Evolutionary conservation across 2,888 invertebrate species (phyloP), one percentile per base, ranked within the genome.

Genomic region (Monoplex corrugatus): DNA sequence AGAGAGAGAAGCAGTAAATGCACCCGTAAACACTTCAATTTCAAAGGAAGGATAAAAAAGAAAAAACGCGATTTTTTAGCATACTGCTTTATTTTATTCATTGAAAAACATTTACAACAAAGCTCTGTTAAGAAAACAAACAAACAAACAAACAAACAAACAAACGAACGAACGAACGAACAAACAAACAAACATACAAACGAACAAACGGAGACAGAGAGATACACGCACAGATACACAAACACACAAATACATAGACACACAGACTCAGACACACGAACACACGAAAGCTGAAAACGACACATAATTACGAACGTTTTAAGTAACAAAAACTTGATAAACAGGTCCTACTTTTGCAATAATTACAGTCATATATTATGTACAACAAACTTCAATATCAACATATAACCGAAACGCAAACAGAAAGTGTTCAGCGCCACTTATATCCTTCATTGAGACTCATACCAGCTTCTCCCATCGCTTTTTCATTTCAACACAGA

Each of bases 181-280:
- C n/a, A n/a, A n/a, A n/a, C n/a, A n/a, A n/a, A n/a, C 44, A 84
- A 40, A 84, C 44, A 44, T 44, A 43, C 23, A 84, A 28, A 84
- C 2, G 44, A 16, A 84, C 23, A 43, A 43, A 44, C n/a, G n/a
- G n/a, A n/a, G n/a, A n/a, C n/a, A n/a, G n/a, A n/a, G n/a, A n/a
- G n/a, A n/a, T n/a, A n/a, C n/a, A n/a, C n/a, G n/a, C n/a, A n/a
- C n/a, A n/a, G n/a, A n/a, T n/a, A n/a, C n/a, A n/a, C n/a, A n/a
- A n/a, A n/a, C n/a, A n/a, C n/a, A n/a, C n/a, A n/a, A n/a, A n/a
- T n/a, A n/a, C n/a, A n/a, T n/a, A n/a, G n/a, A n/a, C n/a, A n/a
- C n/a, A n/a, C n/a, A n/a, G n/a, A n/a, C n/a, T n/a, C n/a, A n/a
- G n/a, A n/a, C n/a, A n/a, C n/a, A n/a, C n/a, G n/a, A n/a, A n/a